Evolutionary conservation across 2,113 vertebrate genomes (phyloP).

Genomic region (Fukomys damarensis): DNA sequence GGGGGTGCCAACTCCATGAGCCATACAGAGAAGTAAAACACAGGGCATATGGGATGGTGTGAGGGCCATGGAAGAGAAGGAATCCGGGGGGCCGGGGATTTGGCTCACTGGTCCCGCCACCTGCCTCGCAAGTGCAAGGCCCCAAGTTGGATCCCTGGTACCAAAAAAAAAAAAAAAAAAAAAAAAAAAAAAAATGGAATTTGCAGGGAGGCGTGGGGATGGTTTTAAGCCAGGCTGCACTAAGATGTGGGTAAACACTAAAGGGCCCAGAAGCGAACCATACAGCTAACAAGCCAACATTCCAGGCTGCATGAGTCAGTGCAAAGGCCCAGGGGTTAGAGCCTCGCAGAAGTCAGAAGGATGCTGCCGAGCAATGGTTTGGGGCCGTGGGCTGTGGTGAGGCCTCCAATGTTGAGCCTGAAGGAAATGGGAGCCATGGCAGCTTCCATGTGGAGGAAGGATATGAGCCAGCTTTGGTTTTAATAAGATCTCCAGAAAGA

Average conservation of each 20-base stretch:
- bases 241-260: not conserved
- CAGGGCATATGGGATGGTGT: too few species aligned
- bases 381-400: too few species aligned
- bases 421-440: not conserved
- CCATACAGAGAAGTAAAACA: not conserved
- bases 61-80: too few species aligned
- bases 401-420: too few species aligned
- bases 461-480: not conserved
- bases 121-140: too few species aligned
- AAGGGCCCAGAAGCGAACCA: not conserved
- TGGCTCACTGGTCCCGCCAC: too few species aligned
- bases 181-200: too few species aligned
- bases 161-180: too few species aligned
- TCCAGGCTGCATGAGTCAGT: not conserved
- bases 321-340: not conserved
- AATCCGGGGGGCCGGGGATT: too few species aligned
- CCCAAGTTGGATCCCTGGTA: too few species aligned
- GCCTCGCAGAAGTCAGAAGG: too few species aligned
- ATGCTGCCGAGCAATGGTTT: fast-evolving
- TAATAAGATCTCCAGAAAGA: not conserved
- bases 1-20: not conserved
- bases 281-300: not conserved
- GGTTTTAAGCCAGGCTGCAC: not conserved
- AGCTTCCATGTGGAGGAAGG: not conserved
- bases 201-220: not conserved